Base-by-base conservation (phyloP, 2,113 vertebrate genomes). In the Macroglossus sobrinus region DNA sequence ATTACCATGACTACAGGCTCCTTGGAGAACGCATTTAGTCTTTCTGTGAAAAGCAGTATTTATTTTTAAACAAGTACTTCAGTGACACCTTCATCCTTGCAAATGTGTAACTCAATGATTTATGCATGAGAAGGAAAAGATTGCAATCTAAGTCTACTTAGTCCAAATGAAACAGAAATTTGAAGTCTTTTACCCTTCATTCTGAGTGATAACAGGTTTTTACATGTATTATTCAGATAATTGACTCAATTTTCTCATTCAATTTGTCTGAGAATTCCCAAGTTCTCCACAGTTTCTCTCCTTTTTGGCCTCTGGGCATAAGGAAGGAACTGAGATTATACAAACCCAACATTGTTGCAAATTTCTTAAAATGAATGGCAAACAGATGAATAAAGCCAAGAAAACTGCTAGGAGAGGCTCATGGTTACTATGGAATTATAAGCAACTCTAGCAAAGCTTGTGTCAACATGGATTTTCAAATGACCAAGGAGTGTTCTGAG, bases 1-100 rank as follows among this genome's bases (percentile, higher is more conserved):
- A 97, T 95, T 85, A 57, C 95, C 95, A 95, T 96, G 94, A 88
- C 95, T 84, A 94, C 89, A 35, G 78, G 78, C 61, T 95, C 97
- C 81, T 45, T 76, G 81, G 94, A 94, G 96, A 96, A 95, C 74
- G 82, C 96, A 97, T 93, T 84, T 88, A 93, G 95, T 74, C 84
- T 84, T 84, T 95, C 89, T 82, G 88, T 75, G 89, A 93, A 53
- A 89, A 97, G 81, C 68, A 88, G 6, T 96, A 94, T 97, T 98
- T 98, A 97, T 93, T 97, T 97, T 96, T 95, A 93, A 96, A 97
- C 85, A 93, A 96, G 96, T 59, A 63, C 38, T 92, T 95, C 76
- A 47, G 93, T 40, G 93, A 96, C 94, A 94, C 97, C 84, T 94
- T 93, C 68, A 21, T 95, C 72, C 68, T 91, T 92, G 26, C 76